phyloP scores from a whole-genome alignment of 2,888 invertebrate species.

The Lasioglossum calceatum region DNA sequence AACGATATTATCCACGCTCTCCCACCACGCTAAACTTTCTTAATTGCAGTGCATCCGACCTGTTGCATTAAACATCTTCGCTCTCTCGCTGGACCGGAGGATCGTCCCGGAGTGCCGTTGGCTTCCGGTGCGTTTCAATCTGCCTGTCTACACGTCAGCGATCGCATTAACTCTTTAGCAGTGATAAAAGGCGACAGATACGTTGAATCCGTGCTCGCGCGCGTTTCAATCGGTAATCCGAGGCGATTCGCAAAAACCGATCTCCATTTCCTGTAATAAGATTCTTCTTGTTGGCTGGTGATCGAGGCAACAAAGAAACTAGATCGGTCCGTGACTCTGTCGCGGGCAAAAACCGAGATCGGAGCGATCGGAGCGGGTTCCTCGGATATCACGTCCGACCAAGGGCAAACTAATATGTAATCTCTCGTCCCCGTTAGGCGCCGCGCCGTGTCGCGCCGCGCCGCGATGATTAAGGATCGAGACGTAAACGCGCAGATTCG shows the following conservation, averaged over 20 bases:
- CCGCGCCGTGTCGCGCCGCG: not conserved
- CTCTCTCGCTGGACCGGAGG: not conserved
- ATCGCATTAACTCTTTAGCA: slow-evolving; percentile 29
- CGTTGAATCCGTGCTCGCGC: slow-evolving; percentile 14
- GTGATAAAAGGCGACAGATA: slow-evolving; percentile 10
- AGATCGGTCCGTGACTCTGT: not conserved
- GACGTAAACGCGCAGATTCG: slow-evolving; percentile 37
- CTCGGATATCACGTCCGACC: slow-evolving; percentile 5
- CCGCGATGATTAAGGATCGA: slow-evolving; percentile 53
- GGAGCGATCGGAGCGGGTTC: not conserved
- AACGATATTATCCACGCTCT: not conserved
- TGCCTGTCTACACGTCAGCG: not conserved
- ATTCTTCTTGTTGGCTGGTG: slow-evolving; percentile 19
- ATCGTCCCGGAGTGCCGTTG: not conserved
- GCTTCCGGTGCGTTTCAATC: slow-evolving; percentile 16
- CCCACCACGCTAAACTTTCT: slow-evolving; percentile 3
- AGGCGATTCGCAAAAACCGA: slow-evolving; percentile 5
- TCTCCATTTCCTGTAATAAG: slow-evolving; percentile 31
- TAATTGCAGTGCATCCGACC: not conserved
- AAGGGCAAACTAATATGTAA: slow-evolving; percentile 29
- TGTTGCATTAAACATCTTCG: not conserved
- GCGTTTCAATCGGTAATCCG: not conserved
- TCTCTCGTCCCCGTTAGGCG: slow-evolving; percentile 47
- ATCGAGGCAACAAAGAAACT: slow-evolving; percentile 17
- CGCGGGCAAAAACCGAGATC: not conserved